phyloP scores from a whole-genome alignment of 1,140 invertebrate species.

The Coenobita brevimanus region DNA sequence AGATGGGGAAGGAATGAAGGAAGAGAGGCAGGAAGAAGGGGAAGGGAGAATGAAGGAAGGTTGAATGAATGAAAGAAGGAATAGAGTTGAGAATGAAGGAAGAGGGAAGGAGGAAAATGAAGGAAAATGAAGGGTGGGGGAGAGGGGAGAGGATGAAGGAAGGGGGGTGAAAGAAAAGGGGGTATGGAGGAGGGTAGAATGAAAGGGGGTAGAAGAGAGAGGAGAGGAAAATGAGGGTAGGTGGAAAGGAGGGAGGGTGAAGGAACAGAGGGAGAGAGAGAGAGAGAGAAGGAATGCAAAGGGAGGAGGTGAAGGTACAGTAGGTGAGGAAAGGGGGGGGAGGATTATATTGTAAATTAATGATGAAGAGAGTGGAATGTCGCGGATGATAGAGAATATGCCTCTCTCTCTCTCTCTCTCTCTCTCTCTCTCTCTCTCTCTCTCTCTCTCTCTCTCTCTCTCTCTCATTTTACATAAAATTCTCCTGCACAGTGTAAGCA shows the following conservation, averaged over 20 bases:
- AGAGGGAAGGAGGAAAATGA: neutral
- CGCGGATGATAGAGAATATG: neutral
- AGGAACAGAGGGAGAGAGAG: too few species aligned
- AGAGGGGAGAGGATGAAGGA: neutral
- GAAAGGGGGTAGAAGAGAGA: neutral
- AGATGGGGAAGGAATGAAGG: neutral
- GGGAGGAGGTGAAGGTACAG: neutral
- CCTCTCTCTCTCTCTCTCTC: constrained; percentile 17
- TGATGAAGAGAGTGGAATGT: neutral
- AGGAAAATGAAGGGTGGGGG: neutral
- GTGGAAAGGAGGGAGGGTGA: too few species aligned
- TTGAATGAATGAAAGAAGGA: neutral
- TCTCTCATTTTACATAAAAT: constrained; percentile 3
- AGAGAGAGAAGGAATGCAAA: neutral
- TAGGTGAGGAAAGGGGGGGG: neutral
- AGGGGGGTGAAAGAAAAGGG: neutral
- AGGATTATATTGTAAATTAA: neutral
- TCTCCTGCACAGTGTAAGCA: too few species aligned
- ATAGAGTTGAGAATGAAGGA: too few species aligned
- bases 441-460: constrained; percentile 22
- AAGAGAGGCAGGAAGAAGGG: neutral
- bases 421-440: constrained; percentile 22
- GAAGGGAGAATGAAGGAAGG: neutral
- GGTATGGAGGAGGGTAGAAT: neutral
- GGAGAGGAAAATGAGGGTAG: too few species aligned